Conservation (phyloP, 1,140 invertebrate species). For the Camponotus vicinus region DNA sequence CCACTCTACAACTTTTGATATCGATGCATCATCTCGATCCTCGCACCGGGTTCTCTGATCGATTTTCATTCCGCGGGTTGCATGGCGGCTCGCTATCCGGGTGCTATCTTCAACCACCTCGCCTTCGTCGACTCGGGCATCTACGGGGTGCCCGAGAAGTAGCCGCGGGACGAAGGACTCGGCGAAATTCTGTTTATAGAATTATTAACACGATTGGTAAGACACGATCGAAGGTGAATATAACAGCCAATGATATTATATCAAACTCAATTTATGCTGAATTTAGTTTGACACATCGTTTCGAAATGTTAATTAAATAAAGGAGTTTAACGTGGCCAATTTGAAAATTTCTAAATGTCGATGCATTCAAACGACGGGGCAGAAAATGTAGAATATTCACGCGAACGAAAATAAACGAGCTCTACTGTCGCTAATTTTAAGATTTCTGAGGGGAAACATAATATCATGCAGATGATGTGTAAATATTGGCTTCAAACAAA, state of each 20-base stretch:
- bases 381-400: not conserved
- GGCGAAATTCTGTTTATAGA: not conserved
- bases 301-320: slow-evolving; percentile 19
- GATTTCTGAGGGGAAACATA: not conserved
- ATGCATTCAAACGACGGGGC: not conserved
- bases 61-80: slow-evolving; percentile 85
- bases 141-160: slow-evolving; percentile 77
- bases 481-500: not conserved
- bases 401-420: not conserved
- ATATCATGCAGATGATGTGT: not conserved
- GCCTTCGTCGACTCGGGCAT: slow-evolving; percentile 73
- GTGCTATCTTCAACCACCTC: slow-evolving; percentile 81
- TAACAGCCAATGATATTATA: not conserved
- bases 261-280: not conserved
- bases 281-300: not conserved
- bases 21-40: slow-evolving; percentile 86
- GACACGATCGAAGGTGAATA: not conserved
- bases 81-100: slow-evolving; percentile 82
- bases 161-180: not conserved
- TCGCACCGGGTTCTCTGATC: slow-evolving; percentile 83
- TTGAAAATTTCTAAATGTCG: not conserved
- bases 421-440: not conserved
- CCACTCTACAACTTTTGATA: slow-evolving; percentile 85
- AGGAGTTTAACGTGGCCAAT: not conserved
- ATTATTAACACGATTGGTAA: slow-evolving; percentile 18